Evolutionary conservation across 1,140 invertebrate genomes (phyloP), one percentile per base, ranked within the genome.

Genomic region (Saxidomus purpurata): DNA sequence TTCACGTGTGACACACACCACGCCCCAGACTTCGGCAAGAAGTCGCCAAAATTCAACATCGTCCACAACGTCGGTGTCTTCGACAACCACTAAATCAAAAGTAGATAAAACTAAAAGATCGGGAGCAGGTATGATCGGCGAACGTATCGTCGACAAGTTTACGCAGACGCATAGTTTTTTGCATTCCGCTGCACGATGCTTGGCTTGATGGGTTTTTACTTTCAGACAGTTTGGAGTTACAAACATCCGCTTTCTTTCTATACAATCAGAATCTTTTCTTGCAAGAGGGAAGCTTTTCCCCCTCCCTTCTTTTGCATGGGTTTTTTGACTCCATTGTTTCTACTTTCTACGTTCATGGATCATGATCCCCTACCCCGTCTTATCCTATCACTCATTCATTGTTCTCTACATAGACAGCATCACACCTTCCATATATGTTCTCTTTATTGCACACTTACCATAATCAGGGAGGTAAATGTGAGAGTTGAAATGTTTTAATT

Each of bases 51-150:
- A 81, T 43, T 88, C 86, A 13, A 79, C 77, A 11, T 81, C 86
- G 22, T 81, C 86, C 31, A 88, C 86, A 2, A 88, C 86, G 25
- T 81, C 86, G 34, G 77, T 88, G 25, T 88, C 86, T 47, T 88
- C 86, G 22, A 80, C 86, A 17, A 71, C 74, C 15, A 79, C 47
- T 80, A 88, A 88, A 81, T 49, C 86, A 81, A 88, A 76, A 34
- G 76, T 88, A 81, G 86, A 88, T 88, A 88, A 88, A 81, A 88
- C 52, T 71, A 88, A 88, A 88, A 55, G 86, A n/a, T 77, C 71
- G 28, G 86, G 86, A 69, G 49, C 86, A 88, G 86, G 86, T 88
- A 88, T 71, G 63, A 74, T 38, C 40, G 63, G 4, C 59, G 28
- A n/a, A 40, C 3, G 52, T 25, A 13, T 38, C 15, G 34, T 19